phyloP scores from a whole-genome alignment of 2,888 invertebrate genomes.

The Cenopis cana region DNA sequence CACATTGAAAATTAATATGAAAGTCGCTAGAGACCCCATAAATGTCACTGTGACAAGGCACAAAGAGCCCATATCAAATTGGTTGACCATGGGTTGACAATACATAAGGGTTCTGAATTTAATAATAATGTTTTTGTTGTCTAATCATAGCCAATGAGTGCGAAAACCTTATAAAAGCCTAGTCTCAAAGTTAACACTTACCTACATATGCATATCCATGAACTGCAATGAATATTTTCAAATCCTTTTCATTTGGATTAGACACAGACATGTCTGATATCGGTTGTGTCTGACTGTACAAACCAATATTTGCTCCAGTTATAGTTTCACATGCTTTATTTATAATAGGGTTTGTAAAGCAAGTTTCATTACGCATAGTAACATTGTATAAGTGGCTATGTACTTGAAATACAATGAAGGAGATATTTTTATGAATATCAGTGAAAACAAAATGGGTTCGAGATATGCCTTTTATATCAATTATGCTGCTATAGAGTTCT shows the following conservation, averaged over 20 bases:
- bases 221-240: conserved; percentile 78
- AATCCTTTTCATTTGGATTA: conserved; percentile 68
- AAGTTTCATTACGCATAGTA: conserved; percentile 77
- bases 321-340: conserved; percentile 52
- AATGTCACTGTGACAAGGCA: too few relatives aligned
- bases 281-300: conserved; percentile 66
- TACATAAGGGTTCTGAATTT: too few relatives aligned
- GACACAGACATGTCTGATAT: conserved; percentile 69
- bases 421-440: conserved; percentile 72
- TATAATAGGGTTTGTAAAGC: conserved; percentile 54
- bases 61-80: too few relatives aligned
- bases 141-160: too few relatives aligned
- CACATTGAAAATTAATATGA: too few relatives aligned
- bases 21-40: too few relatives aligned
- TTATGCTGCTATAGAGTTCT: conserved; percentile 64
- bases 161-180: too few relatives aligned
- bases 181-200: conserved; percentile 57
- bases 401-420: conserved; percentile 87
- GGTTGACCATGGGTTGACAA: too few relatives aligned
- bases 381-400: conserved; percentile 86
- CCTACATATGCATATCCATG: conserved; percentile 80
- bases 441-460: conserved; percentile 69
- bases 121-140: too few relatives aligned
- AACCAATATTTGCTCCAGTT: conserved; percentile 87
- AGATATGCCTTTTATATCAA: conserved; percentile 59